Base-by-base conservation (phyloP, 53 echinoderm and acorn worm genomes). In the Luidia sarsii region DNA sequence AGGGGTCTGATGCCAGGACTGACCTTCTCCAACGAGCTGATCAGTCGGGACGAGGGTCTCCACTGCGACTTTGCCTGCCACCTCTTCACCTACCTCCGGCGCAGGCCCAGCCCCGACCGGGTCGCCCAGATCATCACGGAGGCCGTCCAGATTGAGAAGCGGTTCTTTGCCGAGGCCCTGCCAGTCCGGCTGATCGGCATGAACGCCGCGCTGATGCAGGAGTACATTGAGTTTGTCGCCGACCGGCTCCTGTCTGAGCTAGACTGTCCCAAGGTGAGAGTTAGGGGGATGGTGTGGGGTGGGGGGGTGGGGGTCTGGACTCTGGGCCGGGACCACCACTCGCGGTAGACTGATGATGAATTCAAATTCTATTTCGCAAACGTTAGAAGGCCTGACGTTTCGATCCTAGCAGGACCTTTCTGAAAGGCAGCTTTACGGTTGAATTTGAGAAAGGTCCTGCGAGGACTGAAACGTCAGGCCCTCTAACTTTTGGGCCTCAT, bases 61-160 rank as follows among this genome's bases (percentile, higher is more conserved):
- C 96, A 96, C 75, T 96, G 96, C 38, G 96, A 96, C 81, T 96
- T 96, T 83, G 96, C 96, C 41, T 93, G 96, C 57, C 88, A 90
- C 11, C 82, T 96, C 30, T 96, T 92, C 70, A 68, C 69, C 20
- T 83, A 96, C 73, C 82, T 96, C 29, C 30, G 65, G 19, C 79
- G 86, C 73, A 88, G 79, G 48, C 90, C 96, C 1, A 21, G 66
- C 39, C 48, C 56, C 25, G 57, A 64, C 39, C 37, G 86, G 20
- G 79, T 93, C 65, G 22, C 18, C 28, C 74, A 90, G 49, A 96
- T 96, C 73, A 88, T 96, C 38, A 1, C 34, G 18, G 90, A 93
- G 39, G 96, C 96, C 1, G 96, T 96, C 10, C 33, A 31, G 4
- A 82, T 93, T 18, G 96, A 96, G 65, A 70, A 88, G 66, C 70